Evolutionary conservation across 2,113 vertebrate species (phyloP).

Genomic region (Albula goreensis): DNA sequence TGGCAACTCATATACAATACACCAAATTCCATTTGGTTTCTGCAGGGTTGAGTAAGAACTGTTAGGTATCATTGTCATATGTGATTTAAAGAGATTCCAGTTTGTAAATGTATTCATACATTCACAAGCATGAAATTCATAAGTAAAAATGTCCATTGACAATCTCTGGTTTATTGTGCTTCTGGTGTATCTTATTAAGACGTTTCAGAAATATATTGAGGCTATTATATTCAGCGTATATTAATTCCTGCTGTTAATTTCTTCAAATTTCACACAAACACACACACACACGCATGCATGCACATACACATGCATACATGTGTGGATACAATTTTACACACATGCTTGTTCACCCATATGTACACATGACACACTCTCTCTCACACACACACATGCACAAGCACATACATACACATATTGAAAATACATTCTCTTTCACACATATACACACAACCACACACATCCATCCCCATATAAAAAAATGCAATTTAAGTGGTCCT

Average conservation of each 20-base stretch:
- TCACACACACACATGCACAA: neutral
- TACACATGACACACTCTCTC: neutral
- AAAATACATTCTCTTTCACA: no score
- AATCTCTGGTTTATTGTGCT: neutral
- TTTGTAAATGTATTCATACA: neutral
- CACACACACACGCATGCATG: conserved; percentile 13
- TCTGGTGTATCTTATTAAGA: neutral
- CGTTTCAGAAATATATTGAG: neutral
- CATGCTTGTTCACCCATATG: neutral
- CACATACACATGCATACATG: neutral
- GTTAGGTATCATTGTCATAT: neutral
- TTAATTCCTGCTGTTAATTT: neutral
- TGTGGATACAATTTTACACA: neutral
- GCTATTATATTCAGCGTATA: no score
- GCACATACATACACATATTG: neutral
- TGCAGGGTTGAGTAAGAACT: neutral
- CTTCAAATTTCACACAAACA: neutral
- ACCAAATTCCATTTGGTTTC: neutral
- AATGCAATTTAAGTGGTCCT: neutral
- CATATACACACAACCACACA: neutral
- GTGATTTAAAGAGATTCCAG: neutral
- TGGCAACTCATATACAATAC: neutral
- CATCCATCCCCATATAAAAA: neutral
- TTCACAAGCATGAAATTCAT: neutral
- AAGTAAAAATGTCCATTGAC: neutral